Evolutionary conservation across 2,797 vertebrate genomes (phyloP), one percentile per base, ranked within the genome.

Genomic region (Microctenopoma steveboyesi): DNA sequence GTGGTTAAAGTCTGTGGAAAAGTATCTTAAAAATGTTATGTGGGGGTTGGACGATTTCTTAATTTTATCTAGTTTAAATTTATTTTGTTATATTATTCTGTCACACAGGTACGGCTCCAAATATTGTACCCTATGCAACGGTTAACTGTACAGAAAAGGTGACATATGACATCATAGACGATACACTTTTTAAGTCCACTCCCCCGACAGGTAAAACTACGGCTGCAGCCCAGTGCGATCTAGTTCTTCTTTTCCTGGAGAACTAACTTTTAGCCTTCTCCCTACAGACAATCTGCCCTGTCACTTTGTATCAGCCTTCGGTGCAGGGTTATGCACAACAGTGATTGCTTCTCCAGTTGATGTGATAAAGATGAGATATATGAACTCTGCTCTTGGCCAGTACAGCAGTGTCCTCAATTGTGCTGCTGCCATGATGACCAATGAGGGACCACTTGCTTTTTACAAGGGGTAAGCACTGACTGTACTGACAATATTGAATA

Each of bases 1-100:
- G 97, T 3, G 98, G 79, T 97, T 98, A 10, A 98, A 98, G 96
- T 46, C 91, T 98, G 16, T 98, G 97, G 97, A 98, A 95, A 95
- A 97, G 97, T 96, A 52, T 0, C 7, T 59, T 16, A 28, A 14
- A 4, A 48, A 14, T 52, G 49, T 27, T 0, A 33, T 45, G n/a
- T 48, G 16, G 27, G 1, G 22, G 16, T 6, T 9, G 7, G 37
- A 59, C 4, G n/a, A 28, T 69, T 64, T 75, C 28, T 10, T 6
- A 14, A 11, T 30, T 3, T 30, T 30, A 3, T 30, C 3, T 30
- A 30, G 5, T 30, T 30, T 30, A 30, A 30, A 30, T 30, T 30
- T 3, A 35, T 33, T 15, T 30, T 30, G 28, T 39, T 28, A 52
- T 39, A 5, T 45, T n/a, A 11, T 28, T 50, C 6, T 56, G 5